Evolutionary conservation across 2,888 invertebrate species (phyloP).

Genomic region (Spilarctia lutea): DNA sequence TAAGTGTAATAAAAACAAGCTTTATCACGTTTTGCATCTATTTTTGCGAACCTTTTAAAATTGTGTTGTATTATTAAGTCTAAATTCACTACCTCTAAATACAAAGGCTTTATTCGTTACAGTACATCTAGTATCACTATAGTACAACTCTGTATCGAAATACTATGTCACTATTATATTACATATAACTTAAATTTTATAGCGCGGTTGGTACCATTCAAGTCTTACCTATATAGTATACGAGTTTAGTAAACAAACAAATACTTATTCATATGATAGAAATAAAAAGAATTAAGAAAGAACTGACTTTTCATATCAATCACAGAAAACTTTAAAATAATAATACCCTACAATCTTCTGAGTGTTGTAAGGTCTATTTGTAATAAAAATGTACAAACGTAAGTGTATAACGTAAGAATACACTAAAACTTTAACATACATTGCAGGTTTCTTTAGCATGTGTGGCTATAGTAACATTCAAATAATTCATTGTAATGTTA

Average conservation of each 20-base stretch:
- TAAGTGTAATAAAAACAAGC: background rate
- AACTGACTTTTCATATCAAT: background rate
- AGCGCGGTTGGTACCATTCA: background rate
- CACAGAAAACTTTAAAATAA: background rate
- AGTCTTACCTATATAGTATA: background rate
- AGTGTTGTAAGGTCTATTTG: slow-evolving; percentile 1
- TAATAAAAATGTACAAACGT: slow-evolving; percentile 11
- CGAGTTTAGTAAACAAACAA: background rate
- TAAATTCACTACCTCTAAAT: background rate
- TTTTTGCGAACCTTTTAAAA: background rate
- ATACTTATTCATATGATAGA: background rate
- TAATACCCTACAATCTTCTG: background rate
- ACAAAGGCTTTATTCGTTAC: background rate
- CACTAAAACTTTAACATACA: slow-evolving; percentile 19
- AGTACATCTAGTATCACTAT: background rate
- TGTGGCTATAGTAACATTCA: slow-evolving; percentile 14
- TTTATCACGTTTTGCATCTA: background rate
- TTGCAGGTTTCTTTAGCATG: slow-evolving; percentile 22
- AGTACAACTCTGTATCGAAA: background rate
- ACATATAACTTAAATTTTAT: background rate
- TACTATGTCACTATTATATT: background rate
- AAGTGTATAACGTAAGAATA: slow-evolving; percentile 32
- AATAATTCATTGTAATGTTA: slow-evolving; percentile 24
- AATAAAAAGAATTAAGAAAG: background rate
- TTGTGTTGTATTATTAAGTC: background rate